Evolutionary conservation across 1,140 invertebrate species (phyloP), one percentile per base, ranked within the genome.

Genomic region (Atopsyche davidsoni): DNA sequence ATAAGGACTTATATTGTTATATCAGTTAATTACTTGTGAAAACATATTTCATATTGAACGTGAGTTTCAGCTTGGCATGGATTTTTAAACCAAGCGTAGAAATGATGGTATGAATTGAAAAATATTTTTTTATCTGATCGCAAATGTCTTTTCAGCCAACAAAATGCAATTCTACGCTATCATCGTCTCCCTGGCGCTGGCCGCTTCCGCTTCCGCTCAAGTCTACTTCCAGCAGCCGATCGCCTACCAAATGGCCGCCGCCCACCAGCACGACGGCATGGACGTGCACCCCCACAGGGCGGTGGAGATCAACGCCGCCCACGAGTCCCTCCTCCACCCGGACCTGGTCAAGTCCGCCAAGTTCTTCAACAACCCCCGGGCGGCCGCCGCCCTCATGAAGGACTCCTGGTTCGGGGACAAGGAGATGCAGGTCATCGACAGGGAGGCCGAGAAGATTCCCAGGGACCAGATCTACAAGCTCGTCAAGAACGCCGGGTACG

Each of bases 381-480:
- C 87, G 4, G 85, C 81, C 10, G 77, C 79, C 10, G 78, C 73
- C 1, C 67, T 90, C 3, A 85, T 86, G 1, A 79, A 82, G 57
- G 82, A 85, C 57, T 86, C 84, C 1, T 86, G 86, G 81, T 80
- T 87, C 43, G 72, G 75, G 0, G 75, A 80, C 40, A 86, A 86
- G 60, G 84, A 87, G 65, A 81, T 79, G 66, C 81, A 81, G 39
- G 85, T 89, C 2, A 74, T 80, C 22, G 74, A 88, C 60, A 75
- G 87, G 3, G 85, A 87, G 60, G 80, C 85, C 0, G 85, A 89
- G 51, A 82, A 86, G 64, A 89, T 90, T 55, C 80, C 86, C 0
- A 72, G 86, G 16, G 75, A 82, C 53, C 80, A 80, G 60, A 85
- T 90, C 44, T 86, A 79, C 54, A 77, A 82, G 51, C 77, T 87